phyloP scores from a whole-genome alignment of 2,797 vertebrate genomes.

The Phalanger gymnotis region DNA sequence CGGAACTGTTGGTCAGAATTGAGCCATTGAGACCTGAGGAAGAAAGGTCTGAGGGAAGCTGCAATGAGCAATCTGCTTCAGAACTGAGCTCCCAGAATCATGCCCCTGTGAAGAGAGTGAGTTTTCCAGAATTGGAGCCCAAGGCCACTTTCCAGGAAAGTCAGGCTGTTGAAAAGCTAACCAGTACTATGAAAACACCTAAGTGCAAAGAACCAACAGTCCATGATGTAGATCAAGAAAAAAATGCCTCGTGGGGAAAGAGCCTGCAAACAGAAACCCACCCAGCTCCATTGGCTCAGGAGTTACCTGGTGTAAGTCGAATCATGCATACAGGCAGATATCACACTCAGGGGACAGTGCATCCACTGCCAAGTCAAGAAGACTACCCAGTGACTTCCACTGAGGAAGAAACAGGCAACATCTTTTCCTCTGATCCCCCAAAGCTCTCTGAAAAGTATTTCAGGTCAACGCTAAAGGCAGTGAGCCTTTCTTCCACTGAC shows the following conservation, averaged over 20 bases:
- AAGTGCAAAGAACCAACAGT: conserved; percentile 49
- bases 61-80: background rate
- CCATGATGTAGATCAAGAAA: conserved; percentile 39
- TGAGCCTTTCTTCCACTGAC: conserved; percentile 54
- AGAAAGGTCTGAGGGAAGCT: conserved; percentile 52
- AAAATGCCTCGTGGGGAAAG: background rate
- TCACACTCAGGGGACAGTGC: conserved; percentile 52
- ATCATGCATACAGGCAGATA: conserved; percentile 21
- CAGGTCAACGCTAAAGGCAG: conserved; percentile 14
- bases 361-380: conserved; percentile 61
- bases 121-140: conserved; percentile 43
- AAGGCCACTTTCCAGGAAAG: conserved; percentile 60
- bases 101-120: conserved; percentile 18
- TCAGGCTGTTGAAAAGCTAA: conserved; percentile 6
- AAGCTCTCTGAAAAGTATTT: conserved; percentile 17
- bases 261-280: conserved; percentile 16
- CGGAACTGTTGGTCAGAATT: background rate
- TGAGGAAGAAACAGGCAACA: conserved; percentile 49
- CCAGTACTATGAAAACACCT: conserved; percentile 35
- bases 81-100: conserved; percentile 50
- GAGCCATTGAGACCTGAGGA: conserved; percentile 13
- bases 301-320: conserved; percentile 30
- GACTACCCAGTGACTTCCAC: conserved; percentile 56
- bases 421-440: conserved; percentile 58
- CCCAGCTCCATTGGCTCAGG: conserved; percentile 2